Evolutionary conservation across 2,888 invertebrate genomes (phyloP).

Genomic region (Boloria selene): DNA sequence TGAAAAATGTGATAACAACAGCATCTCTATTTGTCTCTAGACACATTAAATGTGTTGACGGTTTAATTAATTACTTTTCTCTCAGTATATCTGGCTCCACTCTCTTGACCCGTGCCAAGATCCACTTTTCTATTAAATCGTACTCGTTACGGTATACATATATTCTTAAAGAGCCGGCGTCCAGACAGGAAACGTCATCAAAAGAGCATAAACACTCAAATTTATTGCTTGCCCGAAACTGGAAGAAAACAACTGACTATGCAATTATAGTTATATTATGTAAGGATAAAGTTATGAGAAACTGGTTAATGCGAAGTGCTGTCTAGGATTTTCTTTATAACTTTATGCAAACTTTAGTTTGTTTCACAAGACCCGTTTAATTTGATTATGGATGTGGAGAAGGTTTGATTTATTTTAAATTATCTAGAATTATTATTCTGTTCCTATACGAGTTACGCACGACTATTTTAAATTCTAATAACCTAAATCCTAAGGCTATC

Average conservation of each 20-base stretch:
- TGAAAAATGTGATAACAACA: not conserved
- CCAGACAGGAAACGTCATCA: constrained; percentile 43
- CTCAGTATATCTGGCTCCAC: constrained; percentile 24
- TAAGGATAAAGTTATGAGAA: not conserved
- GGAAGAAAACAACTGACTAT: constrained; percentile 39
- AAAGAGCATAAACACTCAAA: constrained; percentile 40
- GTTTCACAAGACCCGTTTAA: not conserved
- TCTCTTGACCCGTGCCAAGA: constrained; percentile 38
- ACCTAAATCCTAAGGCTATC: too few species aligned
- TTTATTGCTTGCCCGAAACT: constrained; percentile 43
- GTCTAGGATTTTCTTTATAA: not conserved
- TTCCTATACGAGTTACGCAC: too few species aligned
- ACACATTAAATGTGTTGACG: constrained; percentile 20
- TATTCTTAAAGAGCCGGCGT: constrained; percentile 40
- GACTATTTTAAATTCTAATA: too few species aligned
- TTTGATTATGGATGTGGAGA: not conserved
- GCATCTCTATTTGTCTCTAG: constrained; percentile 1
- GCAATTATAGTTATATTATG: constrained; percentile 2
- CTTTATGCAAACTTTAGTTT: constrained; percentile 1
- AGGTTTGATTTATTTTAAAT: too few species aligned
- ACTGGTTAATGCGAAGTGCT: constrained; percentile 1
- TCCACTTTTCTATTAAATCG: constrained; percentile 37
- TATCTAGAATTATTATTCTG: too few species aligned
- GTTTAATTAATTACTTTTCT: constrained; percentile 18
- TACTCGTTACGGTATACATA: constrained; percentile 30